Evolutionary conservation across 1,140 invertebrate species (phyloP), one percentile per base, ranked within the genome.

Genomic region (Acromyrmex echinatior): DNA sequence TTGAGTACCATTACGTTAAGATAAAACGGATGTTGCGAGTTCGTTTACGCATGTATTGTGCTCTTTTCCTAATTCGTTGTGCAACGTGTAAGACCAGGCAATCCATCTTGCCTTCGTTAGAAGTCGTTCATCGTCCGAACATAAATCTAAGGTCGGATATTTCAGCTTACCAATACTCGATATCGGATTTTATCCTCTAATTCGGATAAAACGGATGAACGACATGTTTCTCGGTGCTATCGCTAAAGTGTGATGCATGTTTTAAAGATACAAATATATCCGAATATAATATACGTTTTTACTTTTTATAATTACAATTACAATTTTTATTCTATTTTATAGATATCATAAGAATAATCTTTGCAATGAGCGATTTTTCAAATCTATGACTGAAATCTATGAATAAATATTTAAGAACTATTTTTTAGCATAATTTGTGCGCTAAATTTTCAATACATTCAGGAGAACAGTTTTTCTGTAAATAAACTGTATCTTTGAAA

Each of bases 31-130:
- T 90, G 82, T 77, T 71, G 65, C 66, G 25, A 58, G 18, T 58
- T 21, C 76, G 45, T 14, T 5, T 62, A 12, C 39, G 9, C 16
- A 39, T 25, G 39, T 35, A 70, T 21, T 39, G 21, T 10, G 18
- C 35, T 84, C n/a, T 35, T 14, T 62, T 31, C 31, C 66, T 53
- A 56, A 58, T 78, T 78, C 21, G 63, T 66, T 49, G 31, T 18
- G 63, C 21, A 25, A n/a, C 35, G 66, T 35, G 16, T 16, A 76
- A 81, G 25, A 53, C 39, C 35, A 39, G 39, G 28, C 77, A 39
- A 90, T 90, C 77, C 58, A 87, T 89, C 63, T n/a, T 62, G 56
- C 58, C 70, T 86, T 87, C 88, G 76, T 88, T 90, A 89, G 77
- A 86, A 89, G 80, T 90, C 80, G 71, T 88, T 81, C 76, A 80